A percentile compares a stretch with the other conserved stretches of the same genome.
These are phyloP conservation scores for Philotrypesis tridentata DNA, from an alignment of 1,140 invertebrate genomes.

Conservation along the genomic window DNA sequence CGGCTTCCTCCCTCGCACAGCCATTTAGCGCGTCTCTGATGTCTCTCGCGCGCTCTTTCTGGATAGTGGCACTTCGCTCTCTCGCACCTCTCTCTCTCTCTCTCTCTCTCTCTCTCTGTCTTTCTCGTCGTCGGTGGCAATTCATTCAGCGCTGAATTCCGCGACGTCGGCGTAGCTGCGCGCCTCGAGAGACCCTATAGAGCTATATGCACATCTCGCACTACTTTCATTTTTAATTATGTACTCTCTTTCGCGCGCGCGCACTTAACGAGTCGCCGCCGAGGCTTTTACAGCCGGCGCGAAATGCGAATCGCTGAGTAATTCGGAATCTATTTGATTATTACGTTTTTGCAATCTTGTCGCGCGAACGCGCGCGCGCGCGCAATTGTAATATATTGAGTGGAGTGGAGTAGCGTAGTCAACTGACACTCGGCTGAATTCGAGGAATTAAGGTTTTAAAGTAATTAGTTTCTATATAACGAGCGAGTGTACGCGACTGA, in stretches of 20 bases:
- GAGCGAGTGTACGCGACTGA: too few species aligned
- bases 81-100: background rate
- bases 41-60: too few species aligned
- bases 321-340: background rate
- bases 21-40: conserved; percentile 4
- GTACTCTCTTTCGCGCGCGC: background rate
- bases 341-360: background rate
- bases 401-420: background rate
- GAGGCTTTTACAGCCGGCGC: background rate
- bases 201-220: too few species aligned
- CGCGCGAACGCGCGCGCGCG: too few species aligned
- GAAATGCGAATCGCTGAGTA: background rate
- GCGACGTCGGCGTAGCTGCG: background rate
- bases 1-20: background rate
- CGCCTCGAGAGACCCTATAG: too few species aligned
- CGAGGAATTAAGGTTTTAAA: too few species aligned
- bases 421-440: too few species aligned
- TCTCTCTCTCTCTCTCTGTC: background rate
- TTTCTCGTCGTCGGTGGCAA: too few species aligned
- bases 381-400: too few species aligned
- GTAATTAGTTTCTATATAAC: too few species aligned
- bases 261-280: background rate
- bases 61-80: too few species aligned
- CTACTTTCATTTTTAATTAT: conserved; percentile 5
- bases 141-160: background rate